A percentile compares a stretch with the other conserved stretches of the same genome.
Conservation (phyloP, 2,797 vertebrate genomes). For the Hylomyscus alleni region DNA sequence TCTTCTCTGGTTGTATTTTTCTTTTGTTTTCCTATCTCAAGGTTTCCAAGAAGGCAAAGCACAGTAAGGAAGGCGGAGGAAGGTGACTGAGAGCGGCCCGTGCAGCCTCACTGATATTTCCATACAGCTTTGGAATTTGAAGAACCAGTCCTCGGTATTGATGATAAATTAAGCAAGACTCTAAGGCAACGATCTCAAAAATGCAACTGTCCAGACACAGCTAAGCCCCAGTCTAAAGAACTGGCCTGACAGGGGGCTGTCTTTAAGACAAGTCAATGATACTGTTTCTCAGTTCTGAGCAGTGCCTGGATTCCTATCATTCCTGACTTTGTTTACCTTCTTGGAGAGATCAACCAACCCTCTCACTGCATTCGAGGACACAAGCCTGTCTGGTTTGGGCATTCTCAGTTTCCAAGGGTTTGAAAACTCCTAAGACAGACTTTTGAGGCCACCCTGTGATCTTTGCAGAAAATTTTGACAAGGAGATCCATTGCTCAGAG, state of each 20-base stretch:
- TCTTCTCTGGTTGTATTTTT: constrained; percentile 80
- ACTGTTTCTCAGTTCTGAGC: not conserved
- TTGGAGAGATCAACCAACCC: not conserved
- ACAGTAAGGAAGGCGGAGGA: not conserved
- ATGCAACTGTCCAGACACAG: not conserved
- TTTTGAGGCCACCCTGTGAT: not conserved
- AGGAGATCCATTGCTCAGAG: not conserved
- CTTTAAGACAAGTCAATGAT: not conserved
- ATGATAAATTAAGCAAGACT: not conserved
- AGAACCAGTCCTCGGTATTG: not conserved
- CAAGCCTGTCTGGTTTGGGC: not conserved
- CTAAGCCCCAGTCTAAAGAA: not conserved
- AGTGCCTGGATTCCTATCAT: not conserved
- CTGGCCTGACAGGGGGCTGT: not conserved
- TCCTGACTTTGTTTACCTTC: not conserved
- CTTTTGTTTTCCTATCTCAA: constrained; percentile 73
- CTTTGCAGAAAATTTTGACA: not conserved
- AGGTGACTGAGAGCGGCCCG: not conserved
- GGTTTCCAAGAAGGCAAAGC: not conserved
- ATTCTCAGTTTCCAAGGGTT: not conserved
- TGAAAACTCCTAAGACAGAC: not conserved
- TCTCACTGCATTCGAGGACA: not conserved
- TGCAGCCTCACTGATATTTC: not conserved
- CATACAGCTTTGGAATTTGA: not conserved
- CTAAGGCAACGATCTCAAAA: not conserved